Percentiles rank a stretch among this genome's conserved stretches.
Conservation (phyloP, 2,797 vertebrate genomes). For the Danionella dracula region DNA sequence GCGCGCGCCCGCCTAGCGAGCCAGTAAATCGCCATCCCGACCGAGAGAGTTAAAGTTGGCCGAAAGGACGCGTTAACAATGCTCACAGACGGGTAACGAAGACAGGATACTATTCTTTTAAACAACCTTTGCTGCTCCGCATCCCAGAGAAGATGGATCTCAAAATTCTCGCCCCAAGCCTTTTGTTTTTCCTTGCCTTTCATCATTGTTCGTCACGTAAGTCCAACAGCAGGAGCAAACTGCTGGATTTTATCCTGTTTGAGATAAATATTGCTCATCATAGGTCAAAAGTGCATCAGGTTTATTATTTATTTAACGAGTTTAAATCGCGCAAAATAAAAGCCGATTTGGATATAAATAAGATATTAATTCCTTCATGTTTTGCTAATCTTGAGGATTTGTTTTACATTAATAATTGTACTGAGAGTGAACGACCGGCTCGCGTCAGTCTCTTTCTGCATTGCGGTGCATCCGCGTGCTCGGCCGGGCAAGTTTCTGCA, state of each 20-base stretch:
- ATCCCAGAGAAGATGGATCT: constrained; percentile 67
- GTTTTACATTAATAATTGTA: too few species aligned
- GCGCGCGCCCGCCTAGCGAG: constrained; percentile 64
- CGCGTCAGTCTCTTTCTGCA: constrained; percentile 67
- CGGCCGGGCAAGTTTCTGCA: constrained; percentile 62
- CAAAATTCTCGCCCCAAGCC: constrained; percentile 68
- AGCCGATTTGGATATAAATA: neutral
- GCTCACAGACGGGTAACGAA: constrained; percentile 40
- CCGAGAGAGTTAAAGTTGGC: constrained; percentile 72
- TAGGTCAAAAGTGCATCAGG: neutral
- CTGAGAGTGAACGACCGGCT: constrained; percentile 33
- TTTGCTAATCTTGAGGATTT: neutral
- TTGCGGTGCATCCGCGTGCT: constrained; percentile 69
- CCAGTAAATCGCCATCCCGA: constrained; percentile 64
- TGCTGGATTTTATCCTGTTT: neutral
- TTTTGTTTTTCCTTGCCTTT: constrained; percentile 65
- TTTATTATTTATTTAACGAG: too few species aligned
- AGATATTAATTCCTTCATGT: too few species aligned
- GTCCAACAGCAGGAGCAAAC: constrained; percentile 50
- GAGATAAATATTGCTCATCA: too few species aligned
- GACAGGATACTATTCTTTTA: constrained; percentile 40
- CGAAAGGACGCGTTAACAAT: constrained; percentile 57
- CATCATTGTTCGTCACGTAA: constrained; percentile 75
- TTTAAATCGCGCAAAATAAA: neutral
- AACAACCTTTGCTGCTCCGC: constrained; percentile 46